These are phyloP conservation scores for Coilia nasus DNA, from an alignment of 2,797 vertebrate species.

Conservation along the genomic window DNA sequence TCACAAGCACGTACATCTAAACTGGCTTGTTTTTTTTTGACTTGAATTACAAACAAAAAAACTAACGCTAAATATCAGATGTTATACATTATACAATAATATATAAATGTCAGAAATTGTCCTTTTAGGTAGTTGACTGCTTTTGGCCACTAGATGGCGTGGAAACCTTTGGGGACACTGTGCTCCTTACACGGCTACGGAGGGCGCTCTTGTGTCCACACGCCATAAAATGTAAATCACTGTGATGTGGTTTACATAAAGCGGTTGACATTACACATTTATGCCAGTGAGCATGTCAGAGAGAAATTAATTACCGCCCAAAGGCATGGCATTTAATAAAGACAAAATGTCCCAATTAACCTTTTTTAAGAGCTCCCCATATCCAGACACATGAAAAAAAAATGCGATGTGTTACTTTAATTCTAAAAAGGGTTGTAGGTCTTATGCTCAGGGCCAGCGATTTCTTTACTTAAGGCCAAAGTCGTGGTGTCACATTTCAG, in stretches of 20 bases:
- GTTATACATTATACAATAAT: background rate
- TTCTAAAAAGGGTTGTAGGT: constrained; percentile 39
- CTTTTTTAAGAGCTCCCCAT: constrained; percentile 44
- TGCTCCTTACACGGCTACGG: background rate
- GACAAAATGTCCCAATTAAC: constrained; percentile 48
- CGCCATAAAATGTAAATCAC: constrained; percentile 16
- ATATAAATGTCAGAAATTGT: too few relatives aligned
- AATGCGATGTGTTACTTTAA: constrained; percentile 33
- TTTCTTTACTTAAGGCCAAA: constrained; percentile 42
- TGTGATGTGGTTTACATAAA: constrained; percentile 38
- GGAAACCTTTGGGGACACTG: background rate
- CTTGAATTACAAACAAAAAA: background rate
- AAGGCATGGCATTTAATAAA: constrained; percentile 49
- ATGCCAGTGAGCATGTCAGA: constrained; percentile 31
- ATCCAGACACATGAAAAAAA: constrained; percentile 43
- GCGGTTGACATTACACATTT: constrained; percentile 23
- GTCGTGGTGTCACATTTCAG: constrained; percentile 35
- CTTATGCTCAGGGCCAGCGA: constrained; percentile 26
- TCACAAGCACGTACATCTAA: background rate
- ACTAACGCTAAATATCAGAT: background rate
- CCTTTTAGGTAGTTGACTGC: too few relatives aligned
- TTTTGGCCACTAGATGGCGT: constrained; percentile 42
- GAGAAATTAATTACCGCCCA: constrained; percentile 42
- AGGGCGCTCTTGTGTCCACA: constrained; percentile 4
- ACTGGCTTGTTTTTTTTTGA: background rate